Percentiles rank a stretch among this genome's conserved stretches.
These are phyloP conservation scores for Potamilus streckersoni DNA, from an alignment of 1,140 invertebrate genomes.

Conservation along the genomic window DNA sequence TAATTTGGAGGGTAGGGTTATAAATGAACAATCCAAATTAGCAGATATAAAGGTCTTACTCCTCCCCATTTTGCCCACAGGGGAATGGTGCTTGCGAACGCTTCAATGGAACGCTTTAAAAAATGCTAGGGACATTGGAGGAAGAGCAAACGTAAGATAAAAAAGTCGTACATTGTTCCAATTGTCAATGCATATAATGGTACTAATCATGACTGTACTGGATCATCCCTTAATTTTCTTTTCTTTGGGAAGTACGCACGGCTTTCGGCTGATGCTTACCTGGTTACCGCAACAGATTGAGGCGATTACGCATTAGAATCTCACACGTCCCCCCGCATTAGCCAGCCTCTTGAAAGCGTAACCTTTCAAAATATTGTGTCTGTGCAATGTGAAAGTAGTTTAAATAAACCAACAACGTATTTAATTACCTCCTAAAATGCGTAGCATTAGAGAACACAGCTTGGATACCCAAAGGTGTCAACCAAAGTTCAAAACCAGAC, in stretches of 20 bases:
- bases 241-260: conserved; percentile 31
- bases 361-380: too few relatives aligned
- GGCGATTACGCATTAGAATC: too few relatives aligned
- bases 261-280: conserved; percentile 9
- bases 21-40: conserved; percentile 19
- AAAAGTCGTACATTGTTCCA: conserved; percentile 13
- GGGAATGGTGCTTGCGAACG: conserved; percentile 18
- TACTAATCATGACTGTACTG: conserved; percentile 17
- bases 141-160: conserved; percentile 18
- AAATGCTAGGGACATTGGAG: conserved; percentile 21
- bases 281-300: not conserved
- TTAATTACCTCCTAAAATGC: too few relatives aligned
- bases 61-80: conserved; percentile 10
- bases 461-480: too few relatives aligned
- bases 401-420: too few relatives aligned
- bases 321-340: not conserved
- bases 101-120: conserved; percentile 16
- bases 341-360: too few relatives aligned
- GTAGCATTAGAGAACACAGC: too few relatives aligned
- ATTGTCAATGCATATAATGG: conserved; percentile 21
- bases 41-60: not conserved
- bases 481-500: too few relatives aligned
- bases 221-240: conserved; percentile 18
- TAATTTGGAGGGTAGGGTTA: conserved; percentile 24
- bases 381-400: too few relatives aligned